Evolutionary conservation across 2,113 vertebrate species (phyloP), one percentile per base, ranked within the genome.

Genomic region (Sphaerodactylus townsendi): DNA sequence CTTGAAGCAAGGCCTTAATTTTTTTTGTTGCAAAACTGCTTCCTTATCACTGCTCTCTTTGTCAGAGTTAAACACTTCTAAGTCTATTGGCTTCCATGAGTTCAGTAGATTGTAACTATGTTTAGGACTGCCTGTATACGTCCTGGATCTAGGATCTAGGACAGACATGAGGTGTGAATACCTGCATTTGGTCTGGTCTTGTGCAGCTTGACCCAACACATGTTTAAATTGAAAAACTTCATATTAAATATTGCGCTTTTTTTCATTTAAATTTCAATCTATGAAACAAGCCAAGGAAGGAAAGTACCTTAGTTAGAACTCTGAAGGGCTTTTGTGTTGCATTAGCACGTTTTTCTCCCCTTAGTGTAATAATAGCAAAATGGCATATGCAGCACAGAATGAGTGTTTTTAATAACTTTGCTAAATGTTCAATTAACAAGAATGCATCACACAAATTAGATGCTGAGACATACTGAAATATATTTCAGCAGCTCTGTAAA

Each of bases 331-430:
- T 91, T 83, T 88, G 69, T 77, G 88, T 92, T 92, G 84, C 85
- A 89, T 89, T 93, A 92, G 75, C 62, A 74, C 64, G 62, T 90
- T 93, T 90, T n/a, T 13, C 59, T 94, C 94, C 85, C 93, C 33
- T 90, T 90, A 85, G 93, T 92, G 86, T 91, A 93, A 89, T 91
- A 93, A 91, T 90, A 93, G 82, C 91, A 91, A 88, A 91, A 92
- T 93, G 90, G 87, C 89, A 95, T 92, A 87, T 92, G 92, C 90
- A 85, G 90, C 84, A 93, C 70, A 76, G 92, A 95, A 92, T 89
- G 87, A 89, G 62, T 53, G 0, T 88, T 92, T 94, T 94, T 94
- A 94, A 94, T 93, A 95, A 93, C 89, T 92, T 91, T 94, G 92
- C 90, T 92, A 95, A 94, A 86, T 91, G 90, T 92, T 93, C 90